Base-by-base conservation (phyloP, 2,888 invertebrate genomes). In the Diarsia rubi region DNA sequence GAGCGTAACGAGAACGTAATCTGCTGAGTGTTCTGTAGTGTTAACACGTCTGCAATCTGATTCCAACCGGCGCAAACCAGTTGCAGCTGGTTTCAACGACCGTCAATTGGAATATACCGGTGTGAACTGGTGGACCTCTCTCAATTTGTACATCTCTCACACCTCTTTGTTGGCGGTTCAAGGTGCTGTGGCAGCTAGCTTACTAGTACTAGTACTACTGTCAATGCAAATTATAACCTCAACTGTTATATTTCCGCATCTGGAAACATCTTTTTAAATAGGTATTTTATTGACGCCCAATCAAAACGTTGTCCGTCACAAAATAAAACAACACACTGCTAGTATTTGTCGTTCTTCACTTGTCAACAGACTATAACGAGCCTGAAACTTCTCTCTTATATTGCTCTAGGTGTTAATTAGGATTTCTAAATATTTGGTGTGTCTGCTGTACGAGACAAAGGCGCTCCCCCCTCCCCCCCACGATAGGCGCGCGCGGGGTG, bases 21-120 rank as follows among this genome's bases (percentile, higher is more conserved):
- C 71, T 75, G 79, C 71, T 69, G 79, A 83, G 83, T 83, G 79
- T 82, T 74, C 79, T 82, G 69, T 83, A 75, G 69, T 85, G 79
- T 83, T 79, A 45, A 69, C 60, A 70, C 31, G 70, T 16, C 19
- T 37, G 37, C 67, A 42, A 64, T 49, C 64, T 27, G 65, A 45
- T 57, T 44, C n/a, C 27, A 5, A 44, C 49, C 52, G 31, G n/a
- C 14, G 54, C 27, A 47, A 68, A 42, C 63, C 24, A 19, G 31
- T 16, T 52, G 54, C 66, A 78, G n/a, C 67, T 31, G 60, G 42
- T 16, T 21, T 8, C 5, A 57, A 65, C 52, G 16, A 44, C n/a
- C n/a, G 19, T 19, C 6, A 57, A 72, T 27, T 42, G 19, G 14
- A 59, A 45, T 42, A 69, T 14, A 45, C 49, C 45, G 44, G 9